A percentile compares a stretch with the other conserved stretches of the same genome.
phyloP scores from a whole-genome alignment of 2,113 vertebrate genomes.

The Mirounga angustirostris region DNA sequence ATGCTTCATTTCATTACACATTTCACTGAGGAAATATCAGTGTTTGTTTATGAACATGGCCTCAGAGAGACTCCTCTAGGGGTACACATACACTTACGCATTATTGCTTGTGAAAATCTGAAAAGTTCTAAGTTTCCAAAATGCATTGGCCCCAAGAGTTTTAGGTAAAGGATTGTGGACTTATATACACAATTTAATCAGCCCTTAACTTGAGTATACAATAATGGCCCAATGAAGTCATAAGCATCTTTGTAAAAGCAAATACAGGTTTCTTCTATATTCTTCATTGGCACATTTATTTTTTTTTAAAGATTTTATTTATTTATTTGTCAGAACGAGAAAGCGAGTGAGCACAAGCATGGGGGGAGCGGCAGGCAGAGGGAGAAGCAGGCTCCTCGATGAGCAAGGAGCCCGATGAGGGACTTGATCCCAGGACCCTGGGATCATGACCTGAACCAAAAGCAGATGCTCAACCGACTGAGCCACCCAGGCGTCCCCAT shows the following conservation, averaged over 20 bases:
- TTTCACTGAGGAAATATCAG: background rate
- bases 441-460: background rate
- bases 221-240: background rate
- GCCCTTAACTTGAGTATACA: background rate
- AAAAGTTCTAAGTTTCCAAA: constrained; percentile 30
- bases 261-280: background rate
- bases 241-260: background rate
- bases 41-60: background rate
- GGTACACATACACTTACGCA: background rate
- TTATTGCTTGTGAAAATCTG: background rate
- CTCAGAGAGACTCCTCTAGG: background rate
- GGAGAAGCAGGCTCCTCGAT: too few relatives aligned
- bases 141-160: background rate
- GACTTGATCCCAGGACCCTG: too few relatives aligned
- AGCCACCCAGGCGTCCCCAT: background rate
- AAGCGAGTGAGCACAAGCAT: too few relatives aligned
- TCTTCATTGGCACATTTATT: background rate
- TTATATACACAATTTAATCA: background rate
- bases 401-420: too few relatives aligned
- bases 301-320: too few relatives aligned
- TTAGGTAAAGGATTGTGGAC: background rate
- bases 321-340: too few relatives aligned
- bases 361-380: too few relatives aligned
- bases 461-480: background rate
- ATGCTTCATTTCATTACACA: background rate